Percentiles rank a stretch among this genome's conserved stretches.
phyloP scores from a whole-genome alignment of 2,888 invertebrate species.

The Acronicta alni region DNA sequence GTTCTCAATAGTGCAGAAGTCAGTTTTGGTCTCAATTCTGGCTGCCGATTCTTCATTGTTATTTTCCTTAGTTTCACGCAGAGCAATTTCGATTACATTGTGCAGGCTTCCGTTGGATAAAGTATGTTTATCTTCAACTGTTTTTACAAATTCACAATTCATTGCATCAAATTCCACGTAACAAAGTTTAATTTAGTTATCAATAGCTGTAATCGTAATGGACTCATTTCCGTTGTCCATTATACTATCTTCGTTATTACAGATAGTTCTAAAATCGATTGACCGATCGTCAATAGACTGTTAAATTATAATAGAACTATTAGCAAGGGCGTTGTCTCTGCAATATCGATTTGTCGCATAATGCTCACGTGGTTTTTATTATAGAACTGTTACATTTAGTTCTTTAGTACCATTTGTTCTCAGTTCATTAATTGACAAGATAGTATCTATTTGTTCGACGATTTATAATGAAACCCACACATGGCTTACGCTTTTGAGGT shows the following conservation, averaged over 20 bases:
- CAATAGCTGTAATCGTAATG: conserved; percentile 64
- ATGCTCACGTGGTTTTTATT: conserved; percentile 35
- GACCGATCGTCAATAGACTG: conserved; percentile 51
- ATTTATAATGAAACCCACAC: conserved; percentile 65
- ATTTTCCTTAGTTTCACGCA: conserved; percentile 64
- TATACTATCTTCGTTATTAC: conserved; percentile 48
- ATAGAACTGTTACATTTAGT: conserved; percentile 37
- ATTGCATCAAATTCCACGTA: conserved; percentile 30
- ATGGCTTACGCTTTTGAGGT: conserved; percentile 63
- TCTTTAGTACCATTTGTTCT: conserved; percentile 26
- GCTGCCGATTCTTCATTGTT: conserved; percentile 71
- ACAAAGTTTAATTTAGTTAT: conserved; percentile 58
- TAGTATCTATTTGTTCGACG: conserved; percentile 57
- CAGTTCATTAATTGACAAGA: conserved; percentile 32
- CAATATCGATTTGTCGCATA: conserved; percentile 52
- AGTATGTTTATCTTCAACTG: conserved; percentile 58
- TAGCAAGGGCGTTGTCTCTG: conserved; percentile 54
- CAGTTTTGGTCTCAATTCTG: conserved; percentile 69
- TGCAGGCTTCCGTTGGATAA: conserved; percentile 73
- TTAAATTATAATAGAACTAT: conserved; percentile 50
- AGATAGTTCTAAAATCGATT: conserved; percentile 52
- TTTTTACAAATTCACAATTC: conserved; percentile 50
- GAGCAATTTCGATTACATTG: conserved; percentile 68
- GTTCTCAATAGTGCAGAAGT: conserved; percentile 70
- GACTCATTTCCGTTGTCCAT: conserved; percentile 66